Percentiles rank a stretch among this genome's conserved stretches.
Conservation (phyloP, 2,888 invertebrate species). For the Cybosia mesomella region DNA sequence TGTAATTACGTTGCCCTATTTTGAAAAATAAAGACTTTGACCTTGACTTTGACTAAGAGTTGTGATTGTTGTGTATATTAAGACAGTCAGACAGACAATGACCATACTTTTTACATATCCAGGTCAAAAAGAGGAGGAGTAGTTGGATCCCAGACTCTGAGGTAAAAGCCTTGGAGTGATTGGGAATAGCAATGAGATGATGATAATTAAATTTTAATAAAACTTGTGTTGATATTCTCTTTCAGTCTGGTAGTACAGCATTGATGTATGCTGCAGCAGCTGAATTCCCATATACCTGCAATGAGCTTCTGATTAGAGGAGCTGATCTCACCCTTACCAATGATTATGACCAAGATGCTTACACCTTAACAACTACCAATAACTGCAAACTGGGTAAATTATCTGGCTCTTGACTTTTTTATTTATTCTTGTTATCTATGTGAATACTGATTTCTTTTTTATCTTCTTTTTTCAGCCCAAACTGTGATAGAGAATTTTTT, state of each 20-base stretch:
- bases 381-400: constrained; percentile 82
- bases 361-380: constrained; percentile 91
- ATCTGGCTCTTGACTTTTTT: too few species aligned
- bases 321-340: constrained; percentile 94
- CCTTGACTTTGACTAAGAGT: too few species aligned
- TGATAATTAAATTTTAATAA: neutral
- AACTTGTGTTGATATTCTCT: constrained; percentile 36
- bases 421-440: neutral
- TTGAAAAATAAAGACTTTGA: too few species aligned
- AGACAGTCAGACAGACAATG: too few species aligned
- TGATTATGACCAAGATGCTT: constrained; percentile 94
- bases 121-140: too few species aligned
- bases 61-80: too few species aligned
- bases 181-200: neutral
- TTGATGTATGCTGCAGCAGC: constrained; percentile 96
- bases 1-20: too few species aligned
- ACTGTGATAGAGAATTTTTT: constrained; percentile 92
- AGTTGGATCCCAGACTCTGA: too few species aligned
- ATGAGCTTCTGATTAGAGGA: constrained; percentile 92
- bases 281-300: constrained; percentile 96
- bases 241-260: constrained; percentile 94
- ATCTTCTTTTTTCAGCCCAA: constrained; percentile 87
- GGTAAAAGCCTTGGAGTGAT: neutral
- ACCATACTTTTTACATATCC: neutral
- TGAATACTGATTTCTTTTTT: constrained; percentile 7